phyloP scores from a whole-genome alignment of 2,797 vertebrate species.

The Gymnocypris eckloni region DNA sequence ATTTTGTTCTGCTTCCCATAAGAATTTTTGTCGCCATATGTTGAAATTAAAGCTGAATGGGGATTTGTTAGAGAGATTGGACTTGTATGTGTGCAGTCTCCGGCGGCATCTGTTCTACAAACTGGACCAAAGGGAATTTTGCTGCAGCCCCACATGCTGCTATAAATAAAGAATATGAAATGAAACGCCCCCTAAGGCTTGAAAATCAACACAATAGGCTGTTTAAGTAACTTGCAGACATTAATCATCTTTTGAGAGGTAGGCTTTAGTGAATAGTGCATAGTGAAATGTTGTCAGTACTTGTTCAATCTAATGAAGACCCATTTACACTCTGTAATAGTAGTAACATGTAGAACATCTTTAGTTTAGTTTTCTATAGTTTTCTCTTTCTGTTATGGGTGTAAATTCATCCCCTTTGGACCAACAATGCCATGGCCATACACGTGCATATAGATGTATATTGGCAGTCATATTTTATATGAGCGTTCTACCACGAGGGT shows the following conservation, averaged over 20 bases:
- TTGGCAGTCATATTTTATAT: not conserved
- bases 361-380: not conserved
- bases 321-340: constrained; percentile 19
- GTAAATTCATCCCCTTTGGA: not conserved
- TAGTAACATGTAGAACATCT: not conserved
- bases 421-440: not conserved
- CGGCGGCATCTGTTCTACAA: constrained; percentile 75
- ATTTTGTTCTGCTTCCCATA: constrained; percentile 14
- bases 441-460: not conserved
- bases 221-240: constrained; percentile 59
- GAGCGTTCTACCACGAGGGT: not conserved
- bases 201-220: constrained; percentile 60
- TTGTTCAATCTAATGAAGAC: constrained; percentile 21
- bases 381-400: not conserved
- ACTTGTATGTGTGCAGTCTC: constrained; percentile 42
- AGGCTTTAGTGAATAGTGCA: constrained; percentile 2
- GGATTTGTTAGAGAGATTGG: constrained; percentile 34
- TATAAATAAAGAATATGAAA: constrained; percentile 81
- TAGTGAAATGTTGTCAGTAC: constrained; percentile 34
- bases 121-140: constrained; percentile 74
- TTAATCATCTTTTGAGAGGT: constrained; percentile 62
- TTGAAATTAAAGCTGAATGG: constrained; percentile 45
- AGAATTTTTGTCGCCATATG: constrained; percentile 39
- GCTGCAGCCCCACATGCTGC: constrained; percentile 71
- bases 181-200: constrained; percentile 72